phyloP scores from a whole-genome alignment of 2,113 vertebrate species.

The Poecile atricapillus region DNA sequence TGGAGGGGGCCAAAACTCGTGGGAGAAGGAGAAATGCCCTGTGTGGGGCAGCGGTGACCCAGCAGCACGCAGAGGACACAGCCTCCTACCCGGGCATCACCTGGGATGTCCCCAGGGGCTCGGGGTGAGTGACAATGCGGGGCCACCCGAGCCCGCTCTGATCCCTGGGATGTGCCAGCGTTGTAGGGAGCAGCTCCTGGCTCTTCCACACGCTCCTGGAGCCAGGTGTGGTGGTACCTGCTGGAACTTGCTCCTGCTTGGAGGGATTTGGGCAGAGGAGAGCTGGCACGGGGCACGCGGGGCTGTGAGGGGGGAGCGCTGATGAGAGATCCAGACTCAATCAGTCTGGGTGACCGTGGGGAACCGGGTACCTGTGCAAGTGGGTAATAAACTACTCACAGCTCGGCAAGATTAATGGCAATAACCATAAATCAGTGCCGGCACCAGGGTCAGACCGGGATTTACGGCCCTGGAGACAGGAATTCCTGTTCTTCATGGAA shows the following conservation, averaged over 20 bases:
- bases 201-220: neutral
- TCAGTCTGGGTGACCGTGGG: neutral
- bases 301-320: neutral
- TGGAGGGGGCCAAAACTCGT: accelerated
- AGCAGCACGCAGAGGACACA: accelerated
- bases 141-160: neutral
- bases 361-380: neutral
- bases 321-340: neutral
- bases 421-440: conserved; percentile 21
- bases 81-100: accelerated
- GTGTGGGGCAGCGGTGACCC: neutral
- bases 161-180: accelerated
- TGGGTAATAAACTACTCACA: neutral
- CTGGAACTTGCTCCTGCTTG: neutral
- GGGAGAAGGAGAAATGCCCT: neutral
- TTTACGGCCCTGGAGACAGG: conserved; percentile 54
- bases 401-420: conserved; percentile 42
- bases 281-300: neutral
- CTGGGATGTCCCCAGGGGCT: neutral
- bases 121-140: accelerated
- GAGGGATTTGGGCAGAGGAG: neutral
- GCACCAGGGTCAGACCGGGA: conserved; percentile 15
- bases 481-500: conserved; percentile 55
- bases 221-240: neutral
- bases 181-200: accelerated